phyloP scores from a whole-genome alignment of 1,140 invertebrate genomes.

The Trichonephila clavata region DNA sequence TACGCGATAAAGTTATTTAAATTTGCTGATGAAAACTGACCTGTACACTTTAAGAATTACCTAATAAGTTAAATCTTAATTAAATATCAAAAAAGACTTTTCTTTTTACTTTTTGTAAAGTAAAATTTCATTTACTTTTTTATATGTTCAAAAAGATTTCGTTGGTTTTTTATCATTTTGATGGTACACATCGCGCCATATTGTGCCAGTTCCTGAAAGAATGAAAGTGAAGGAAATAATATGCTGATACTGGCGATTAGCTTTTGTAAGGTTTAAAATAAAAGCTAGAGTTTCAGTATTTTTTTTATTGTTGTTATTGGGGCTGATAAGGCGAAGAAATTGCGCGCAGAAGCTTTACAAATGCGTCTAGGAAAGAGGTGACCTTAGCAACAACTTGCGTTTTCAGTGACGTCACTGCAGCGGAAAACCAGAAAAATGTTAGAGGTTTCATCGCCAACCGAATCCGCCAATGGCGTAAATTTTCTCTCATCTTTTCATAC shows the following conservation, averaged over 20 bases:
- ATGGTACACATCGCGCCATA: background rate
- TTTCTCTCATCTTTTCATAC: background rate
- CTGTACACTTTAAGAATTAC: background rate
- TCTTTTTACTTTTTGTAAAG: background rate
- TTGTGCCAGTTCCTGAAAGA: background rate
- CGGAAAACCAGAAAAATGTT: constrained; percentile 54
- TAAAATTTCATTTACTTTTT: background rate
- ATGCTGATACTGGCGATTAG: background rate
- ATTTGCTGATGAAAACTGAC: background rate
- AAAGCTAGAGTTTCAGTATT: constrained; percentile 5
- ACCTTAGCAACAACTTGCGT: constrained; percentile 75
- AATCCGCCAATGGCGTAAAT: constrained; percentile 7
- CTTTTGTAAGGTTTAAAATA: constrained; percentile 9
- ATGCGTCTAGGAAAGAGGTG: constrained; percentile 70
- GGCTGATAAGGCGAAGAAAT: constrained; percentile 31
- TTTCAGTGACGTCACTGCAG: constrained; percentile 68
- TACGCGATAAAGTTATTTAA: constrained; percentile 3
- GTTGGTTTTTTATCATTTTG: background rate
- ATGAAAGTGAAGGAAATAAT: background rate
- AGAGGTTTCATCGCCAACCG: constrained; percentile 64
- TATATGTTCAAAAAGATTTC: too few species aligned
- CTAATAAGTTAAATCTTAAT: background rate
- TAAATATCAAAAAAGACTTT: background rate
- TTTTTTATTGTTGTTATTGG: constrained; percentile 20
- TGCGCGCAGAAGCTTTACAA: constrained; percentile 61